phyloP scores from a whole-genome alignment of 2,888 invertebrate species.

The Mechanitis mazaeus region DNA sequence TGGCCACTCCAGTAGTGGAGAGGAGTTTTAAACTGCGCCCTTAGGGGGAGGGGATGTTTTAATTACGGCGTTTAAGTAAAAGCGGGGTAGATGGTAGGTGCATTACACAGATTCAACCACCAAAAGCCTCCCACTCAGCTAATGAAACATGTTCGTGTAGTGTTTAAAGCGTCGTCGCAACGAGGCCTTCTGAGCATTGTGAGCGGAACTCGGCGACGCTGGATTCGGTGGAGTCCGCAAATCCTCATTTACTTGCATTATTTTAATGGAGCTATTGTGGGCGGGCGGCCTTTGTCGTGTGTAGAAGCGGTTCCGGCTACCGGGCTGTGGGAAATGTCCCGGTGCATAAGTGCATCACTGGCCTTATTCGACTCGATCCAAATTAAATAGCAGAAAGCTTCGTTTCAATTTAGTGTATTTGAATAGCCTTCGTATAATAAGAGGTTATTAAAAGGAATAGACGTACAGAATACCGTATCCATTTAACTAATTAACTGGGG shows the following conservation, averaged over 20 bases:
- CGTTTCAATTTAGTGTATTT: slow-evolving; percentile 53
- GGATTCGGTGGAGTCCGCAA: slow-evolving; percentile 70
- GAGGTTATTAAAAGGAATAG: slow-evolving; percentile 32
- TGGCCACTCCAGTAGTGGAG: slow-evolving; percentile 69
- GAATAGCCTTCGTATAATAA: slow-evolving; percentile 37
- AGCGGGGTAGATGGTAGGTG: slow-evolving; percentile 69
- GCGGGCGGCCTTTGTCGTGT: slow-evolving; percentile 71
- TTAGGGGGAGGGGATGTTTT: slow-evolving; percentile 65
- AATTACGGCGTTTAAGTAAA: slow-evolving; percentile 76
- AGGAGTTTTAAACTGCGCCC: slow-evolving; percentile 71
- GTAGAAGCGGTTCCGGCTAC: slow-evolving; percentile 57
- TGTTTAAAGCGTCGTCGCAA: slow-evolving; percentile 64
- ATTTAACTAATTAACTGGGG: slow-evolving; percentile 70
- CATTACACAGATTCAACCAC: slow-evolving; percentile 75
- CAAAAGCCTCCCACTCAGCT: slow-evolving; percentile 78
- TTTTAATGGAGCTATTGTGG: slow-evolving; percentile 77
- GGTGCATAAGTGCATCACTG: slow-evolving; percentile 68
- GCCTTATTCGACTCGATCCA: slow-evolving; percentile 57
- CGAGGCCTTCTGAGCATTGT: slow-evolving; percentile 55
- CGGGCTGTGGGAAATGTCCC: slow-evolving; percentile 65
- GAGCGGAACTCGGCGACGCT: slow-evolving; percentile 47
- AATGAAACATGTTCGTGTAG: slow-evolving; percentile 77
- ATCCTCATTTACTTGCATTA: slow-evolving; percentile 77
- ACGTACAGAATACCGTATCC: slow-evolving; percentile 53
- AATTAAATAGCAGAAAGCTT: slow-evolving; percentile 55